Conservation (phyloP, 2,113 vertebrate genomes). For the Rhinoderma darwinii region DNA sequence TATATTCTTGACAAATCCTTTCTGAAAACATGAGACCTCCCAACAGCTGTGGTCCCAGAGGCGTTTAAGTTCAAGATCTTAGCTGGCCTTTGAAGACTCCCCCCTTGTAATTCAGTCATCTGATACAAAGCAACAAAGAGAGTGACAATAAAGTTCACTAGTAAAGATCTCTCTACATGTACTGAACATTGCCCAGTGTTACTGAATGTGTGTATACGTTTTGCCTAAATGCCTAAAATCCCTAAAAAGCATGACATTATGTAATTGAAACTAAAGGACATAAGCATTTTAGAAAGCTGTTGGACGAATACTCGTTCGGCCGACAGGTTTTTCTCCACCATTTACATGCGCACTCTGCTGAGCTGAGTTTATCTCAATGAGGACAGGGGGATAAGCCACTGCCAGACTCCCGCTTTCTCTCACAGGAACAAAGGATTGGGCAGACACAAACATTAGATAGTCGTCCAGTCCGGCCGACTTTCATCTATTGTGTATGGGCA, state of each 20-base stretch:
- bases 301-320: too few relatives aligned
- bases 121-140: slow-evolving; percentile 24
- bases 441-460: too few relatives aligned
- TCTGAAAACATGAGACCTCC: slow-evolving; percentile 28
- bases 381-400: too few relatives aligned
- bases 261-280: background rate
- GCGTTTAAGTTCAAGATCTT: slow-evolving; percentile 10
- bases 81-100: slow-evolving; percentile 42
- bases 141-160: background rate
- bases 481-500: too few relatives aligned
- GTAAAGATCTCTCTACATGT: background rate
- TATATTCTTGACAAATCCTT: slow-evolving; percentile 55
- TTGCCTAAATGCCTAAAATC: background rate
- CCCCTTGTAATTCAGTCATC: slow-evolving; percentile 28
- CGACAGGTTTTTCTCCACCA: too few relatives aligned
- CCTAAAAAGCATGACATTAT: background rate
- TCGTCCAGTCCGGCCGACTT: too few relatives aligned
- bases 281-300: too few relatives aligned
- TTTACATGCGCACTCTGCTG: too few relatives aligned
- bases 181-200: background rate
- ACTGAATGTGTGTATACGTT: background rate
- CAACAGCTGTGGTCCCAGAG: slow-evolving; percentile 41
- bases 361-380: too few relatives aligned
- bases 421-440: too few relatives aligned
- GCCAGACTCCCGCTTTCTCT: too few relatives aligned